A percentile compares a stretch with the other conserved stretches of the same genome.
These are phyloP conservation scores for Acrobasis suavella DNA, from an alignment of 2,888 invertebrate species.

Conservation along the genomic window DNA sequence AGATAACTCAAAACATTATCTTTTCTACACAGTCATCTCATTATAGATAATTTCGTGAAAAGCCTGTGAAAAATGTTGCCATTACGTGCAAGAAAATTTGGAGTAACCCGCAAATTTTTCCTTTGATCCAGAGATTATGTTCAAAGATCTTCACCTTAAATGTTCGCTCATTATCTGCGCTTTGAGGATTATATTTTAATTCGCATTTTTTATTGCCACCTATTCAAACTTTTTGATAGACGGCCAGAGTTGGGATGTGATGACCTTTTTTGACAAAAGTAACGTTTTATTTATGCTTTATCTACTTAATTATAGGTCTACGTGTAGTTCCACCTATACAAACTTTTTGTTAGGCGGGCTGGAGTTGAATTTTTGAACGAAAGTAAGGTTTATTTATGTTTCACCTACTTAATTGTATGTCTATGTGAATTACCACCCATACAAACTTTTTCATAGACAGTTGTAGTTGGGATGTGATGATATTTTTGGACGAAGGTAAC, in stretches of 20 bases:
- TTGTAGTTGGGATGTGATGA: too few species aligned
- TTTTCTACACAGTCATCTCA: constrained; percentile 31
- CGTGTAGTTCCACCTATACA: too few species aligned
- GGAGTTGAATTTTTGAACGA: too few species aligned
- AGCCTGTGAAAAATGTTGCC: constrained; percentile 35
- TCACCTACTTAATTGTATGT: too few species aligned
- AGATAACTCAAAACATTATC: constrained; percentile 27
- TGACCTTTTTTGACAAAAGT: constrained; percentile 9
- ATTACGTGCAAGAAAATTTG: constrained; percentile 34
- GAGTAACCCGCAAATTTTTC: constrained; percentile 31
- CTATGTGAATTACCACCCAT: not conserved
- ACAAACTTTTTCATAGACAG: constrained; percentile 26
- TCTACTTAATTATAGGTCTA: too few species aligned
- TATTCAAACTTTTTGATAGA: constrained; percentile 26
- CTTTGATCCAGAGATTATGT: constrained; percentile 36
- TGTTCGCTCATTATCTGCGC: constrained; percentile 30
- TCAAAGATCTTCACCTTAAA: constrained; percentile 25
- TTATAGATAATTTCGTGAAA: constrained; percentile 35
- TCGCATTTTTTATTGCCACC: constrained; percentile 23
- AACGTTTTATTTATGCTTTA: not conserved
- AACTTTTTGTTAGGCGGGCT: too few species aligned
- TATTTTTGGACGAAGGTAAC: too few species aligned
- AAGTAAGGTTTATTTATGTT: too few species aligned
- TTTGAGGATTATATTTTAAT: constrained; percentile 26
- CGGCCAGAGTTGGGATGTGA: constrained; percentile 1